phyloP scores from a whole-genome alignment of 1,140 invertebrate species.

The Zaprionus africanus region DNA sequence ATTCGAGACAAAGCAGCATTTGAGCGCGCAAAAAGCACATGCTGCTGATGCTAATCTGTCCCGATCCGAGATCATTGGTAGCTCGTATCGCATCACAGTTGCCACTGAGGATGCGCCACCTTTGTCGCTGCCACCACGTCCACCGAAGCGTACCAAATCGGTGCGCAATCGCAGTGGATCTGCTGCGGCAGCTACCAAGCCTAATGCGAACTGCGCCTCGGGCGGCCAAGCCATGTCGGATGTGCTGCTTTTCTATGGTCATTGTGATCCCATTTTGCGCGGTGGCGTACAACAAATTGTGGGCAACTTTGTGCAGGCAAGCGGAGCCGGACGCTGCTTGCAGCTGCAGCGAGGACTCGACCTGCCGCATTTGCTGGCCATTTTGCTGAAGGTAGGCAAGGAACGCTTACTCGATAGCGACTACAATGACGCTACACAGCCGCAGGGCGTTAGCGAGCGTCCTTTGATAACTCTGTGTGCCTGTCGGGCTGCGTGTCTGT shows the following conservation, averaged over 20 bases:
- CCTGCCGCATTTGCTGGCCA: conserved; percentile 84
- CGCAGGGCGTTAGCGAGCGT: conserved; percentile 18
- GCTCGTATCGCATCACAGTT: conserved; percentile 58
- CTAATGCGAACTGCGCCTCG: neutral
- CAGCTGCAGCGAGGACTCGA: conserved; percentile 84
- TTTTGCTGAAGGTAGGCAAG: conserved; percentile 73
- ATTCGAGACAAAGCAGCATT: conserved; percentile 2
- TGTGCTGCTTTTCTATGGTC: conserved; percentile 88
- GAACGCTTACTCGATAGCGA: neutral
- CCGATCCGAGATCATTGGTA: conserved; percentile 72
- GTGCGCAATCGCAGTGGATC: conserved; percentile 46
- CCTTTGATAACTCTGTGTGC: conserved; percentile 32
- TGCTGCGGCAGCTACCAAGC: neutral
- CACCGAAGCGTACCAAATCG: conserved; percentile 78
- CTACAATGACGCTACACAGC: conserved; percentile 44
- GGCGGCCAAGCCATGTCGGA: conserved; percentile 87
- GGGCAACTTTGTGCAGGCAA: conserved; percentile 87
- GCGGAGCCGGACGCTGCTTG: conserved; percentile 52
- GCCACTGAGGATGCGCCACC: conserved; percentile 67
- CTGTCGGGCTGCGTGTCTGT: neutral
- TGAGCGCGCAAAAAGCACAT: neutral
- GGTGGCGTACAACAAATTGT: conserved; percentile 88
- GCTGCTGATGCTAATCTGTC: conserved; percentile 44
- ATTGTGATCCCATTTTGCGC: conserved; percentile 92
- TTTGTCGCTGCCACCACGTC: conserved; percentile 60